A percentile compares a stretch with the other conserved stretches of the same genome.
Conservation (phyloP, 2,113 vertebrate species). For the Lonchura striata region DNA sequence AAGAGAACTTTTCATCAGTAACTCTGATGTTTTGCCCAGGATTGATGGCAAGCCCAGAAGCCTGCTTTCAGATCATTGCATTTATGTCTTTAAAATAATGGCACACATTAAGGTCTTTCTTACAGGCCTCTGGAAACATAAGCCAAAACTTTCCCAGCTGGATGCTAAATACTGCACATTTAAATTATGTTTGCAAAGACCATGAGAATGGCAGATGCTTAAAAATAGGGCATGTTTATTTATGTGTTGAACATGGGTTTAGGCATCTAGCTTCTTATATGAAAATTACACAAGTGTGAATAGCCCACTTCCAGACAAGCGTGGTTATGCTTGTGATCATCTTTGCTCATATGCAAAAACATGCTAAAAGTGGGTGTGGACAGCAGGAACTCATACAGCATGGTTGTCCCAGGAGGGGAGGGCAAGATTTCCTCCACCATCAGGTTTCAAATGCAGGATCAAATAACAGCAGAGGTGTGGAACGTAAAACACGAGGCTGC, state of each 20-base stretch:
- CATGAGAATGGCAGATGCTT: conserved; percentile 19
- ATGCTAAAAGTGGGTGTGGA: not conserved
- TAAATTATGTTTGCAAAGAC: not conserved
- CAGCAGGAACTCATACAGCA: not conserved
- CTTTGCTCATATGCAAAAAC: not conserved
- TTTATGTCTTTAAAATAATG: not conserved
- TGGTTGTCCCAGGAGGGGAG: not conserved
- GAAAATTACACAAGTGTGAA: conserved; percentile 29
- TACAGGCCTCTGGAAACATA: not conserved
- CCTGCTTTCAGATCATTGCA: not conserved
- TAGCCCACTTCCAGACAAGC: not conserved
- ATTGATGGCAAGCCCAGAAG: not conserved
- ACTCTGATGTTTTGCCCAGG: not conserved
- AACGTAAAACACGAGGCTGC: not conserved
- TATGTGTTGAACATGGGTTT: conserved; percentile 1
- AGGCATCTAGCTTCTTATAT: not conserved
- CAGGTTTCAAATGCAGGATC: not conserved
- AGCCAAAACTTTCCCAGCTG: not conserved
- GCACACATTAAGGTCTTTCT: not conserved
- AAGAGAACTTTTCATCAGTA: not conserved
- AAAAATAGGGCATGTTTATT: conserved; percentile 34
- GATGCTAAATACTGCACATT: not conserved
- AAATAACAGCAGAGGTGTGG: not conserved
- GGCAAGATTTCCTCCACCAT: not conserved
- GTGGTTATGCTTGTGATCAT: not conserved